Conservation (phyloP, 2,113 vertebrate genomes). For the Anoura caudifer region DNA sequence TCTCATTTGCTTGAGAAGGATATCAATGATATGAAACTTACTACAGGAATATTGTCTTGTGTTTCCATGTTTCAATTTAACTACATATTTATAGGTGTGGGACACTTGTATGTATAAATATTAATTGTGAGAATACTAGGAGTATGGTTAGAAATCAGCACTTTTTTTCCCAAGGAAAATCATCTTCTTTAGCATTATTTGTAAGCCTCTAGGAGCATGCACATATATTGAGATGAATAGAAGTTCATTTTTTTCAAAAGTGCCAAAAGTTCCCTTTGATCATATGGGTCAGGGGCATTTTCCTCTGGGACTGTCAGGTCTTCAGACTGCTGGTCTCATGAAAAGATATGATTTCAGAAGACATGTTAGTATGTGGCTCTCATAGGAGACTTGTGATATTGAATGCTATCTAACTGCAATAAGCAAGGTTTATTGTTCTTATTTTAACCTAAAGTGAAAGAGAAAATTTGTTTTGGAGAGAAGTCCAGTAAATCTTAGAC, state of each 20-base stretch:
- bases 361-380: neutral
- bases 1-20: neutral
- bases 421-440: neutral
- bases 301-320: neutral
- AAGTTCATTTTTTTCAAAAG: no score
- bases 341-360: slow-evolving; percentile 2
- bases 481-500: slow-evolving; percentile 19
- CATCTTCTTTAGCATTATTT: neutral
- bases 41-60: neutral
- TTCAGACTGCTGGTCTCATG: neutral
- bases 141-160: neutral
- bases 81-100: neutral
- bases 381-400: neutral
- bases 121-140: neutral
- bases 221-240: neutral
- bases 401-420: neutral
- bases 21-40: neutral
- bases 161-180: neutral
- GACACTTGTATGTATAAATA: neutral
- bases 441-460: slow-evolving; percentile 3
- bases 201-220: neutral
- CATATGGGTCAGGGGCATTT: neutral
- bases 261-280: neutral
- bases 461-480: slow-evolving; percentile 22
- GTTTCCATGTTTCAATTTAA: slow-evolving; percentile 39